These are phyloP conservation scores for Pecten maximus DNA, from an alignment of 2,888 invertebrate genomes.

Conservation along the genomic window DNA sequence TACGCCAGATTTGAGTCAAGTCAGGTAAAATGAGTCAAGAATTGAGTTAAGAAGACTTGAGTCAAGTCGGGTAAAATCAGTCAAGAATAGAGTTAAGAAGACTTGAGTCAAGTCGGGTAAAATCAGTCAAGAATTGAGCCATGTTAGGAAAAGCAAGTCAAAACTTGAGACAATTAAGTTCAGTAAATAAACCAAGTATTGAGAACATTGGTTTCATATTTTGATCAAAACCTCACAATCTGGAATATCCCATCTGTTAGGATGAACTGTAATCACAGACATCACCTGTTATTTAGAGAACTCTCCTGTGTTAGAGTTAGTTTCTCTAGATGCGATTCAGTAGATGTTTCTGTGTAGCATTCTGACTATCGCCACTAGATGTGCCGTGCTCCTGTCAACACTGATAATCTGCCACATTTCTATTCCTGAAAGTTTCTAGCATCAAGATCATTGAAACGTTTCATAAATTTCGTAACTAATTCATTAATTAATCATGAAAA, in stretches of 20 bases:
- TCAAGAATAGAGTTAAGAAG: too few relatives aligned
- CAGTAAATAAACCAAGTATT: too few relatives aligned
- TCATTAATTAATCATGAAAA: neutral
- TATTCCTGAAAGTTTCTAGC: neutral
- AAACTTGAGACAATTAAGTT: too few relatives aligned
- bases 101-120: too few relatives aligned
- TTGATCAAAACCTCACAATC: neutral
- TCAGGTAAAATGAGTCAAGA: too few relatives aligned
- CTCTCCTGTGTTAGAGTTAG: neutral
- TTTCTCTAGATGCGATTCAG: neutral
- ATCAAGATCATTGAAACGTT: neutral
- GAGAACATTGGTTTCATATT: neutral
- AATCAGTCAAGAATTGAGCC: too few relatives aligned
- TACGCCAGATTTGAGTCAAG: too few relatives aligned
- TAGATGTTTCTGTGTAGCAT: neutral
- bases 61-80: too few relatives aligned
- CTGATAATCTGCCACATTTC: neutral
- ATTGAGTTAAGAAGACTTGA: too few relatives aligned
- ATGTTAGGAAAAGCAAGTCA: too few relatives aligned
- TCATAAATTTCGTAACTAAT: neutral
- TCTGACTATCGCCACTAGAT: neutral
- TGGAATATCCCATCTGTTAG: neutral
- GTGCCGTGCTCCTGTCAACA: neutral
- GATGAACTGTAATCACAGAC: neutral
- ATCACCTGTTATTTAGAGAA: neutral